Conservation (phyloP, 2,797 vertebrate genomes). For the Tapera naevia region DNA sequence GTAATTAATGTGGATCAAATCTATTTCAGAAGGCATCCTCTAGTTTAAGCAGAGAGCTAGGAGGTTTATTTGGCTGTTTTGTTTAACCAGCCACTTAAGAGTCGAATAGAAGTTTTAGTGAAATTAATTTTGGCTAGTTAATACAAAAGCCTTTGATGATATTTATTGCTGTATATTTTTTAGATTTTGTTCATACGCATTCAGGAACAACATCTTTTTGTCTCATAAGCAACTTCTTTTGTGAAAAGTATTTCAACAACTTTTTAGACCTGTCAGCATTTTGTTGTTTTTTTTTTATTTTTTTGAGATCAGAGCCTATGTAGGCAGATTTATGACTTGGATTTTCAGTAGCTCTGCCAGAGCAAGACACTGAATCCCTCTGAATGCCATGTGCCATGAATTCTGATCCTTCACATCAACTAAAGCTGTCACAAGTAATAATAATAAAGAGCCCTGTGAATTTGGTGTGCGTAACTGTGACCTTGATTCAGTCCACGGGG, state of each 20-base stretch:
- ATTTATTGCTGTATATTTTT: constrained; percentile 48
- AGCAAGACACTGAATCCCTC: not conserved
- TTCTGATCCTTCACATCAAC: not conserved
- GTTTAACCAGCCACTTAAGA: constrained; percentile 10
- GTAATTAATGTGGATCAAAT: constrained; percentile 16
- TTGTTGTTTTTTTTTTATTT: not conserved
- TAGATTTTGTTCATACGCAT: not conserved
- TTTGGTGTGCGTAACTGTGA: not conserved
- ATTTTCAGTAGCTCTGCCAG: not conserved
- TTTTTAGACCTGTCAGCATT: constrained; percentile 41
- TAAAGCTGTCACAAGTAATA: not conserved
- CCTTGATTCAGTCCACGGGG: not conserved
- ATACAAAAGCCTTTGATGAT: constrained; percentile 41
- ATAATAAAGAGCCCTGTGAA: not conserved
- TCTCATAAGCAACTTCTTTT: constrained; percentile 14
- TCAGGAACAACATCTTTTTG: not conserved
- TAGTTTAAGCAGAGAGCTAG: not conserved
- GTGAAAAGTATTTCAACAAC: not conserved
- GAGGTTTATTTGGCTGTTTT: constrained; percentile 6
- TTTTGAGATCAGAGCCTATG: not conserved
- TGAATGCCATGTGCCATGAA: not conserved
- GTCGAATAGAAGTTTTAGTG: constrained; percentile 19
- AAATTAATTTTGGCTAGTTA: constrained; percentile 48
- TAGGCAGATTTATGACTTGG: not conserved
- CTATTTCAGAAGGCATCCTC: constrained; percentile 7